Evolutionary conservation across 2,113 vertebrate genomes (phyloP), one percentile per base, ranked within the genome.

Genomic region (Lasiurus cinereus): DNA sequence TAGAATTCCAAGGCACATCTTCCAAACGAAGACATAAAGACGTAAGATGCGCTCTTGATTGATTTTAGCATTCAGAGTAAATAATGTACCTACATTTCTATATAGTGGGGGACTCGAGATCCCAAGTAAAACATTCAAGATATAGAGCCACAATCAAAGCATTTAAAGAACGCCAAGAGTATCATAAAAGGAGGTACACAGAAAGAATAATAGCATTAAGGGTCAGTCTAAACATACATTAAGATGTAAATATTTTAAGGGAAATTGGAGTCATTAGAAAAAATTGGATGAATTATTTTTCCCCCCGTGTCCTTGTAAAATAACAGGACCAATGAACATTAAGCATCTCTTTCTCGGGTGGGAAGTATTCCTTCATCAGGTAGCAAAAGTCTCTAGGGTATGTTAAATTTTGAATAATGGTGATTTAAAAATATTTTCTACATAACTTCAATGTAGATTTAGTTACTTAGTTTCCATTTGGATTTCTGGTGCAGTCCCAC

Each of bases 121-220:
- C 98, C 96, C 96, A 99, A 98, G 97, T 98, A 98, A 97, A 99
- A 98, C 54, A 98, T 54, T 3, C 98, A 98, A 66, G 98, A 98
- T 46, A 98, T 22, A 83, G 96, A 98, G 92, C 97, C 98, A 97
- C 98, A 98, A 97, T 98, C 69, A 82, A 98, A 99, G 54, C 82
- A 98, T 96, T 96, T 98, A 98, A 76, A 86, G 98, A 93, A 91
- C 93, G 90, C 92, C 97, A 22, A 96, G 97, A 79, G 95, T 83
- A 88, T 39, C 90, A 98, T 98, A 98, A 85, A 90, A 95, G 22
- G n/a, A 91, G 85, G 92, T 92, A 89, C 13, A 54, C 50, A 54
- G 22, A 27, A 56, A 91, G 70, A 93, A 87, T 31, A 46, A 69
- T n/a, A 67, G 24, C 43, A 62, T 91, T 31, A 54, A 62, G 70